Evolutionary conservation across 2,888 invertebrate species (phyloP), one percentile per base, ranked within the genome.

Genomic region (Chymomyza amoena): DNA sequence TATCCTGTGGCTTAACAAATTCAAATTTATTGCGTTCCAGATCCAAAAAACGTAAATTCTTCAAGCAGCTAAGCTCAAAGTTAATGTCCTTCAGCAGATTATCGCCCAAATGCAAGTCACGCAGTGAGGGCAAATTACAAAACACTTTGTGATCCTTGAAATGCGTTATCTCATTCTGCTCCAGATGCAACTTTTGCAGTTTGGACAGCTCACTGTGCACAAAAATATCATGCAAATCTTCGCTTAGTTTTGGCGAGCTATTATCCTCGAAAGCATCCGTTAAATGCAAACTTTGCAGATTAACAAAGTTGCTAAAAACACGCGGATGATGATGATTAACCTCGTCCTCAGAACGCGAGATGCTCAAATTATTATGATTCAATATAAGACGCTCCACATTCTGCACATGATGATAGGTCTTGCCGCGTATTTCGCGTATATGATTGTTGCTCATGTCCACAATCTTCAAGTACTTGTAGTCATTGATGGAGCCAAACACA

Each of bases 371-470:
- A 87, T 96, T 96, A 87, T 95, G 95, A 89, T 96, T 95, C 68
- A 96, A 91, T 73, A 95, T 94, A 9, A 96, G 92, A 32, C 94
- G 92, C 84, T 94, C 93, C 0, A 96, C 96, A 73, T 93, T 93
- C 61, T 93, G 93, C 0, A 96, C 96, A 81, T 94, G 95, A 87
- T 96, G 96, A 88, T 95, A 96, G 0, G 95, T 92, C 89, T 96
- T 95, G 2, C 96, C 96, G 71, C 94, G 93, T 61, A 96, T 95
- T 76, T 94, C 94, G 59, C 93, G 91, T 56, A 96, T 96, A 16
- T 93, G 93, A 89, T 96, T 96, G 86, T 93, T 94, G 73, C 95
- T 95, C 94, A 96, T 94, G 83, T 96, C 96, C 57, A 96, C 94
- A 5, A 94, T 93, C 73, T 93, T 93, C 61, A 96, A 90, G 59